These are phyloP conservation scores for Sparus aurata DNA, from an alignment of 2,797 vertebrate genomes.

Conservation along the genomic window DNA sequence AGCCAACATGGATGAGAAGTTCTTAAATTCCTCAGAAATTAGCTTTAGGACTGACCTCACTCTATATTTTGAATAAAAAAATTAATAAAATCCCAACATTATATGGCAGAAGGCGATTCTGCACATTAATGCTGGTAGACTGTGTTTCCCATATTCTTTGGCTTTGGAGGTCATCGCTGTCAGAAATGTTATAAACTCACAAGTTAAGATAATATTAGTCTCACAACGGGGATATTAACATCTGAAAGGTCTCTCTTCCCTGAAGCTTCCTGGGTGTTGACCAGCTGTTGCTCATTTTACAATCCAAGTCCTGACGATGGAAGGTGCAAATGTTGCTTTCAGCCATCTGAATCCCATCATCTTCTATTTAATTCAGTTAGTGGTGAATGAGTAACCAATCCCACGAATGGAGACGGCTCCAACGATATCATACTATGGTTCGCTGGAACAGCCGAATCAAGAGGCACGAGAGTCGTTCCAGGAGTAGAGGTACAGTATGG, in stretches of 20 bases:
- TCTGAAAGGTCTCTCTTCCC: background rate
- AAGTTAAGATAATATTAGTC: no score
- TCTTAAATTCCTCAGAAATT: no score
- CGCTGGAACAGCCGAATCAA: constrained; percentile 1
- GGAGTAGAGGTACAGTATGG: constrained; percentile 24
- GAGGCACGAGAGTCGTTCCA: constrained; percentile 8
- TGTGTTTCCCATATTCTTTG: background rate
- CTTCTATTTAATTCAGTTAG: constrained; percentile 23
- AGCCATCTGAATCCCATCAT: constrained; percentile 23
- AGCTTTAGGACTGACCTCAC: background rate
- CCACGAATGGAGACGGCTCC: constrained; percentile 1
- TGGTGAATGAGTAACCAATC: constrained; percentile 25
- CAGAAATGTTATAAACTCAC: background rate
- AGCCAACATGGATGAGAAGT: background rate
- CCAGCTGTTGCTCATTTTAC: constrained; percentile 40
- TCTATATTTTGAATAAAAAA: background rate
- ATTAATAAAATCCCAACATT: no score
- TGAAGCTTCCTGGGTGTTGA: background rate
- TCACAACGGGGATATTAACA: no score
- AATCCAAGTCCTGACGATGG: constrained; percentile 18
- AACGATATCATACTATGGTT: constrained; percentile 1
- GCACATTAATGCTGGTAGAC: background rate
- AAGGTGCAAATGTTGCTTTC: constrained; percentile 10
- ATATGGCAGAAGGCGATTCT: background rate
- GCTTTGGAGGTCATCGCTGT: background rate